These are phyloP conservation scores for Drosophila pseudoobscura DNA, from an alignment of 1,140 invertebrate species.

Conservation along the genomic window DNA sequence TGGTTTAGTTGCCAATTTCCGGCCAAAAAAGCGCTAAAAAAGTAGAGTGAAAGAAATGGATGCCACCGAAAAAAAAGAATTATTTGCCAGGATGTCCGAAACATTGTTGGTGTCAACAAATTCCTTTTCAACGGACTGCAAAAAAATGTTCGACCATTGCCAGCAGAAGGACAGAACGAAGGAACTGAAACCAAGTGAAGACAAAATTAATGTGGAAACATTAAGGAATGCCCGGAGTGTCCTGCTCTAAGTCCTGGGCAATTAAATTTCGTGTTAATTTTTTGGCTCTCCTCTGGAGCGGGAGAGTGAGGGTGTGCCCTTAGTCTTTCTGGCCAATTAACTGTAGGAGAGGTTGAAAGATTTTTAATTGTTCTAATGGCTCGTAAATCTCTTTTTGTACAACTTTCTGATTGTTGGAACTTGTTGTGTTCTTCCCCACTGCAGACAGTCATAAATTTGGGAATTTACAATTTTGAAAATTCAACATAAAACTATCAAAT, in stretches of 20 bases:
- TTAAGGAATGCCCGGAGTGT: slow-evolving; percentile 37
- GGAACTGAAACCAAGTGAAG: slow-evolving; percentile 27
- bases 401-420: slow-evolving; percentile 39
- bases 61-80: slow-evolving; percentile 51
- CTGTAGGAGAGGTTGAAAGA: slow-evolving; percentile 24
- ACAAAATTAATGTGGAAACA: slow-evolving; percentile 65
- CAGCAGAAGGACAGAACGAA: slow-evolving; percentile 34
- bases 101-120: slow-evolving; percentile 83
- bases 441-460: slow-evolving; percentile 45
- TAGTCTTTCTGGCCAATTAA: slow-evolving; percentile 66
- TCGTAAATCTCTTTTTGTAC: slow-evolving; percentile 61
- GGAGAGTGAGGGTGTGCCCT: not conserved
- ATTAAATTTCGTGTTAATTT: slow-evolving; percentile 76
- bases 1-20: slow-evolving; percentile 77
- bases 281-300: slow-evolving; percentile 8
- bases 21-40: not conserved
- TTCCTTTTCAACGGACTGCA: slow-evolving; percentile 60
- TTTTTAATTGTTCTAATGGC: slow-evolving; percentile 81
- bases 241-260: slow-evolving; percentile 41
- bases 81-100: slow-evolving; percentile 82
- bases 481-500: slow-evolving; percentile 37
- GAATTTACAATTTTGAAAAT: slow-evolving; percentile 40
- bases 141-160: slow-evolving; percentile 51
- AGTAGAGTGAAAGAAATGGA: not conserved
- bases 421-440: slow-evolving; percentile 12